Evolutionary conservation across 2,797 vertebrate genomes (phyloP).

Genomic region (Gorsachius magnificus): DNA sequence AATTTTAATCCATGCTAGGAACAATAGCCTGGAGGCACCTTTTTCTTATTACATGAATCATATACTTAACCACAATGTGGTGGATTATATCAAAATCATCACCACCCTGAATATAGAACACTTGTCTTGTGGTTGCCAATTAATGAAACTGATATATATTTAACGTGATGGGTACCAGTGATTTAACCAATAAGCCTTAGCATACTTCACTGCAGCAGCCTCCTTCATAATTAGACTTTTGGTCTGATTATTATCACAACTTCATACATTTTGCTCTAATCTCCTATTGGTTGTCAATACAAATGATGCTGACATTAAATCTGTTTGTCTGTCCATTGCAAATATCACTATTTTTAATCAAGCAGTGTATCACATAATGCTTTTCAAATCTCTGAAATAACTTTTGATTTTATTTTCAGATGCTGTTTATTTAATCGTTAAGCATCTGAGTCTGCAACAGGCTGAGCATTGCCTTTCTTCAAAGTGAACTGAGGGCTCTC

Average conservation of each 20-base stretch:
- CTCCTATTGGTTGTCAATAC: conserved; percentile 7
- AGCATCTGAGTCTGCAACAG: not conserved
- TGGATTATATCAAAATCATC: conserved; percentile 72
- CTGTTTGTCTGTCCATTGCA: conserved; percentile 8
- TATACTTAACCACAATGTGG: conserved; percentile 75
- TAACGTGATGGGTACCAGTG: conserved; percentile 62
- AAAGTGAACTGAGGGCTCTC: not conserved
- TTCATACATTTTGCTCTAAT: conserved; percentile 30
- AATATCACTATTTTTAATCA: conserved; percentile 42
- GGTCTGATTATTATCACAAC: conserved; percentile 39
- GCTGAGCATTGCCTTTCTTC: not conserved
- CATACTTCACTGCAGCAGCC: conserved; percentile 23
- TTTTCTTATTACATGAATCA: conserved; percentile 79
- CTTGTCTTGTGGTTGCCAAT: conserved; percentile 72
- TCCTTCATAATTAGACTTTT: conserved; percentile 51
- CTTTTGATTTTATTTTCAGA: conserved; percentile 37
- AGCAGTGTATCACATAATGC: not conserved
- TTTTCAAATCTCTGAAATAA: conserved; percentile 19
- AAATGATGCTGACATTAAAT: conserved; percentile 9
- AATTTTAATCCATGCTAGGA: conserved; percentile 79
- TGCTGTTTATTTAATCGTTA: conserved; percentile 1
- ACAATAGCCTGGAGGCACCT: conserved; percentile 79
- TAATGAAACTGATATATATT: conserved; percentile 72
- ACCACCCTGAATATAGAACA: conserved; percentile 57
- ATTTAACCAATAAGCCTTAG: conserved; percentile 55